Evolutionary conservation across 2,113 vertebrate species (phyloP).

Genomic region (Ovis canadensis): DNA sequence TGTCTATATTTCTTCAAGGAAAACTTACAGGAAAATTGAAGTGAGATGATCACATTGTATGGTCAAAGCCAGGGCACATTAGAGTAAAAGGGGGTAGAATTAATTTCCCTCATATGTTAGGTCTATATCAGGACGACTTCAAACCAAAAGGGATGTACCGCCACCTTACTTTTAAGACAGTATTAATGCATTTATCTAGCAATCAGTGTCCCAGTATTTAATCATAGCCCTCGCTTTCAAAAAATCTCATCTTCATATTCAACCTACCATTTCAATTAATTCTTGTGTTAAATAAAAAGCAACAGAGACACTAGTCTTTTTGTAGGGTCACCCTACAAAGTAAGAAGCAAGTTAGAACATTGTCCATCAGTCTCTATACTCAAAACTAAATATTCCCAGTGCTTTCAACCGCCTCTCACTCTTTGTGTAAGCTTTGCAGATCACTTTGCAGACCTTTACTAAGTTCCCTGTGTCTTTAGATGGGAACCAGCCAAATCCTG

Average conservation of each 20-base stretch:
- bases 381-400: not conserved
- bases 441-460: not conserved
- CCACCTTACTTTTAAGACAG: not conserved
- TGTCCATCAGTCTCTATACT: not conserved
- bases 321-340: not conserved
- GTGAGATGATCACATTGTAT: not conserved
- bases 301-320: not conserved
- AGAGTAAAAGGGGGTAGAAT: not conserved
- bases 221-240: not conserved
- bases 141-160: not conserved
- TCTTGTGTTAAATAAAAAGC: not conserved
- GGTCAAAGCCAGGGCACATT: not conserved
- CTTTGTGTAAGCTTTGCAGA: not conserved
- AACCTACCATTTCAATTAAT: not conserved
- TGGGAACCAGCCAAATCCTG: not conserved
- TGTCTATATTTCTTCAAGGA: not conserved
- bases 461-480: not conserved
- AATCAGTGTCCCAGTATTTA: not conserved
- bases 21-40: not conserved
- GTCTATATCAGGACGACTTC: not conserved
- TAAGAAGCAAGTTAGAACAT: not conserved
- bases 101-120: not conserved
- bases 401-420: not conserved
- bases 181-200: not conserved
- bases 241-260: not conserved